Evolutionary conservation across 2,888 invertebrate genomes (phyloP), one percentile per base, ranked within the genome.

Genomic region (Polia nebulosa): DNA sequence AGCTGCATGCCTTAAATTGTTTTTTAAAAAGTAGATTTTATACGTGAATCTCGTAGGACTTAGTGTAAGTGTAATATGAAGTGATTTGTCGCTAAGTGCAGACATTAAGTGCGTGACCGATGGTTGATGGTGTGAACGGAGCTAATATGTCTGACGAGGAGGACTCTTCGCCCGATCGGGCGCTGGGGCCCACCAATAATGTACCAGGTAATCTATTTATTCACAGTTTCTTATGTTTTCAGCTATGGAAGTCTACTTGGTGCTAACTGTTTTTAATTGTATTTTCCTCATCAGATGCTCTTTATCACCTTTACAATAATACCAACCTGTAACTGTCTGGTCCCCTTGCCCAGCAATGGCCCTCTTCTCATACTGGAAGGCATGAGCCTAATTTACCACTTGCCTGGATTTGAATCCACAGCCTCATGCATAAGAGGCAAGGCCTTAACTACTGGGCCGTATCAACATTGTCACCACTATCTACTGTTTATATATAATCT

Each of bases 61-160:
- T 87, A 90, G 89, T 88, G 87, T 78, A 79, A 80, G 76, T 86
- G 88, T 88, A 85, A 88, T 87, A 91, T 86, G 86, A 83, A 85
- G 87, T 89, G 86, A 86, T 78, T 77, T 63, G 59, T 68, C 72
- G 65, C 60, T 57, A 62, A 68, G 71, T 53, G 73, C 55, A 68
- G 79, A 82, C 64, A 61, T 69, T 75, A 56, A 70, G 74, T 82
- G 75, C 81, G 81, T 84, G 85, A 78, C 80, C 17, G 59, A 85
- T 85, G 87, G 83, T 85, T 80, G 85, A 86, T 63, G 83, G 80
- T 81, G 84, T 83, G 66, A 86, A 81, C 73, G 76, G 80, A 56
- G 71, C 66, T 68, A 91, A 83, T 71, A 96, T 96, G 96, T 95
- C 96, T 51, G 96, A 96, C 57, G 96, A 96, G 61, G 96, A 96